Base-by-base conservation (phyloP, 2,888 invertebrate genomes). In the Aspidiotus rigidus region DNA sequence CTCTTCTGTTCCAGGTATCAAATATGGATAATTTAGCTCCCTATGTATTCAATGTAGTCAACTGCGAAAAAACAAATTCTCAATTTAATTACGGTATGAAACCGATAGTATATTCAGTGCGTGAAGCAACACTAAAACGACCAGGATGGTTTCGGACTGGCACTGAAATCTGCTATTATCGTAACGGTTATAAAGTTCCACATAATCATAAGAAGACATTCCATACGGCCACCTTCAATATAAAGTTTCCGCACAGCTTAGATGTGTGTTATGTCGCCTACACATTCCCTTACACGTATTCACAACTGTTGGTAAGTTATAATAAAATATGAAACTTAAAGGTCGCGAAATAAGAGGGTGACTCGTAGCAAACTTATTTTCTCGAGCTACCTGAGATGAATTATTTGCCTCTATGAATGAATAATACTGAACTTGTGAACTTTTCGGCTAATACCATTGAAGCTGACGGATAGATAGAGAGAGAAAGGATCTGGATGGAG, bases 11-110 rank as follows among this genome's bases (percentile, higher is more conserved):
- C 9, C 55, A 73, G 73, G 70, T 74, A 15, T 83, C 84, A 55
- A 87, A 88, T 77, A 90, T 90, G 86, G 79, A 82, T 69, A 83
- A 85, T 67, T 82, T 83, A 69, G 80, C 82, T 5, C 81, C 85
- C 0, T 93, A 93, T 77, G 83, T 86, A 56, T 92, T 93, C 79
- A 92, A 92, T 77, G 89, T 93, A 67, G 84, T 91, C 74, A 93
- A 93, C 80, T 90, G 90, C 78, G 88, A 91, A 76, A 93, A 92
- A 77, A 84, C 86, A 54, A 89, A 89, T 77, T 90, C 90, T 74
- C 90, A 92, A 79, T 92, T 90, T 78, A 90, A 90, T 77, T 88
- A 86, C 76, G 92, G 91, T 59, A 91, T 93, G 91, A 89, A 90
- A 76, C 93, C 93, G 13, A 85, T 92, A 63, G 78, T 92, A 79